A percentile compares a stretch with the other conserved stretches of the same genome.
These are phyloP conservation scores for Colossoma macropomum DNA, from an alignment of 2,113 vertebrate species.

Conservation along the genomic window DNA sequence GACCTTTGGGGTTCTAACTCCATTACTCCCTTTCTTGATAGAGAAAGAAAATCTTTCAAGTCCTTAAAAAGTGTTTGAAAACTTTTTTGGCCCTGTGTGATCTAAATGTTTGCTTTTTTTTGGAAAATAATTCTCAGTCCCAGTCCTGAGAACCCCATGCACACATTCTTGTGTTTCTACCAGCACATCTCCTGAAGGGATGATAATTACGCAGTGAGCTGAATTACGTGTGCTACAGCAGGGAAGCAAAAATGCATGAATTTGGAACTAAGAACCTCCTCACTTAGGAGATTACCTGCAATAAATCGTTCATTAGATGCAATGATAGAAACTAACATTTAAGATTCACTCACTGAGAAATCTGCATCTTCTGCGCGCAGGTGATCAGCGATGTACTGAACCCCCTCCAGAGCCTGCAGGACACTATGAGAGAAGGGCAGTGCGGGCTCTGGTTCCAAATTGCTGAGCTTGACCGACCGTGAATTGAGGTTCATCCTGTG, in stretches of 20 bases:
- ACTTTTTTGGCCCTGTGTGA: no score
- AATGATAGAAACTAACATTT: neutral
- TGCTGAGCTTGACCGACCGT: neutral
- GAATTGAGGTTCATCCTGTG: slow-evolving; percentile 30
- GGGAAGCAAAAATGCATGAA: neutral
- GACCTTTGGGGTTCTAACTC: no score
- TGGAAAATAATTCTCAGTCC: no score
- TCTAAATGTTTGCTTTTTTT: no score
- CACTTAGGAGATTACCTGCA: neutral
- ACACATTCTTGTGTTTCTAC: no score
- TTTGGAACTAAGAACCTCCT: neutral
- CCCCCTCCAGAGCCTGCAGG: slow-evolving; percentile 84
- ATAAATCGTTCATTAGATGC: neutral
- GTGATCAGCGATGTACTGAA: slow-evolving; percentile 91
- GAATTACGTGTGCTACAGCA: no score
- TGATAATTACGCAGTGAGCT: no score
- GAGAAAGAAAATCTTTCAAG: no score
- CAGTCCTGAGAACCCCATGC: no score
- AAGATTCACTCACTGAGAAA: slow-evolving; percentile 78
- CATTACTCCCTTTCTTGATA: no score
- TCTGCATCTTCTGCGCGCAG: slow-evolving; percentile 88
- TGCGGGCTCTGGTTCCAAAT: neutral
- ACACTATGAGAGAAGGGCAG: slow-evolving; percentile 75
- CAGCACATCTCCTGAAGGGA: no score
- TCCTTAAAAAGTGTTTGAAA: no score